phyloP scores from a whole-genome alignment of 2,797 vertebrate genomes.

The Pitangus sulphuratus region DNA sequence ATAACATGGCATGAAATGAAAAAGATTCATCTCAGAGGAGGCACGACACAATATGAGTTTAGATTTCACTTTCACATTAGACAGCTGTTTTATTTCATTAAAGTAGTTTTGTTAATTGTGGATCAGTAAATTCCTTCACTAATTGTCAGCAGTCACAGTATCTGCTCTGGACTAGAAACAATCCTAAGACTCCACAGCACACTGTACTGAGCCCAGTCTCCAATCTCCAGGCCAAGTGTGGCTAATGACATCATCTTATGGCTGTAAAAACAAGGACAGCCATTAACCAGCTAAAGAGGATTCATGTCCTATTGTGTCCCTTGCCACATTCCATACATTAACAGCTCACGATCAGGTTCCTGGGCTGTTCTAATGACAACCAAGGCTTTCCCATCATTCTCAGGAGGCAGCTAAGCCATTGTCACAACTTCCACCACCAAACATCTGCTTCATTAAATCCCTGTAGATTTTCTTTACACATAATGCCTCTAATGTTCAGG shows the following conservation, averaged over 20 bases:
- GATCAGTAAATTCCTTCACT: background rate
- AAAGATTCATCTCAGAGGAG: background rate
- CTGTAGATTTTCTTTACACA: background rate
- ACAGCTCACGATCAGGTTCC: background rate
- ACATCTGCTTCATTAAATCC: background rate
- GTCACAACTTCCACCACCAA: accelerated
- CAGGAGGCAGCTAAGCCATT: background rate
- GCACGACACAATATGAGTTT: background rate
- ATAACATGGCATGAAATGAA: background rate
- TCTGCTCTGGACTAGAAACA: background rate
- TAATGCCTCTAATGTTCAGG: background rate
- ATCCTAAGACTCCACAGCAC: background rate
- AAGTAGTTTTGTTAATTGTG: background rate
- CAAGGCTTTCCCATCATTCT: background rate
- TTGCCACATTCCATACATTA: background rate
- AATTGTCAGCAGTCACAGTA: background rate
- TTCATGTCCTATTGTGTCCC: accelerated
- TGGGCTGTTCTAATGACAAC: background rate
- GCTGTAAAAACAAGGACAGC: background rate
- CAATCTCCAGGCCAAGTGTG: background rate
- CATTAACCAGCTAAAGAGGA: background rate
- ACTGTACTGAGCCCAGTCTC: background rate
- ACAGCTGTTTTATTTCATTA: background rate
- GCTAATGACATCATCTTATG: background rate
- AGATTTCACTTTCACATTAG: background rate